Conservation (phyloP, 30 jellyfish, hydroid and myxozoan genomes). For the Aurelia sp. region DNA sequence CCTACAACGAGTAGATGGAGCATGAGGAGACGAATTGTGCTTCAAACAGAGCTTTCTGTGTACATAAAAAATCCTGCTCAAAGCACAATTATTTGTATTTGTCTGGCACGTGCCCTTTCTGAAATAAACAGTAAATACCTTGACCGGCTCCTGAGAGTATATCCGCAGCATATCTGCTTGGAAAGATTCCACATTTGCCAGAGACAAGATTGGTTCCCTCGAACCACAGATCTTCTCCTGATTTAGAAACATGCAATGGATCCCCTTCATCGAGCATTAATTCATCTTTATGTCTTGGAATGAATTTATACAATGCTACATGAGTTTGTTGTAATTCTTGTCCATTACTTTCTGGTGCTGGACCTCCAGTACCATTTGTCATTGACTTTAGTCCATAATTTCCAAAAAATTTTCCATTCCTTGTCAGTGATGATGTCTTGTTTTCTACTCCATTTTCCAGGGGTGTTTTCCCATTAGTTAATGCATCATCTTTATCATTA, state of each 20-base stretch:
- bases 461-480: constrained; percentile 9
- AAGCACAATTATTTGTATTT: too few relatives aligned
- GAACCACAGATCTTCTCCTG: constrained; percentile 85
- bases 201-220: constrained; percentile 87
- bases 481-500: not conserved
- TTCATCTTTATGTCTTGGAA: constrained; percentile 95
- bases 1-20: too few relatives aligned
- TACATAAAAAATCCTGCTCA: too few relatives aligned
- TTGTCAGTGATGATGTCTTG: not conserved
- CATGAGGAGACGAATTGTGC: too few relatives aligned
- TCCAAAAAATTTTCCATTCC: constrained; percentile 19
- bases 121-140: not conserved
- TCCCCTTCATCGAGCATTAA: constrained; percentile 80
- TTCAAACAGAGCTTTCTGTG: too few relatives aligned
- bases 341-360: constrained; percentile 3
- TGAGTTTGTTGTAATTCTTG: constrained; percentile 78
- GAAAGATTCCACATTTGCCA: constrained; percentile 87
- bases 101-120: too few relatives aligned
- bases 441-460: constrained; percentile 39
- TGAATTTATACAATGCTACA: constrained; percentile 80
- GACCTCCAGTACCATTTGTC: constrained; percentile 13
- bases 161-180: constrained; percentile 91
- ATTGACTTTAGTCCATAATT: not conserved
- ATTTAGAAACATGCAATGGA: constrained; percentile 76
- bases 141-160: constrained; percentile 47